Evolutionary conservation across 2,797 vertebrate species (phyloP).

Genomic region (Neosilurus mollespiculum): DNA sequence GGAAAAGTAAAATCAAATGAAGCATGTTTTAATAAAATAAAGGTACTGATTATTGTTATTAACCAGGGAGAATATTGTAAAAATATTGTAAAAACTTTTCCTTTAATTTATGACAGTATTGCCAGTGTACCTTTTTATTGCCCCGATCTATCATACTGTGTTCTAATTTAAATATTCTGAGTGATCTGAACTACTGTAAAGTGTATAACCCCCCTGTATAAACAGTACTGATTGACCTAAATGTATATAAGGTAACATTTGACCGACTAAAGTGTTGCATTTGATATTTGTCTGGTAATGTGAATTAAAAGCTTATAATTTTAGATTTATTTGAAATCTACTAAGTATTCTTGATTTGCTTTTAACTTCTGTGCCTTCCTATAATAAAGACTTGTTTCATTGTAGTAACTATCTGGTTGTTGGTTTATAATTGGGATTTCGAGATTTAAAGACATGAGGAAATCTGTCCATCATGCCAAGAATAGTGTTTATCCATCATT

Average conservation of each 20-base stretch:
- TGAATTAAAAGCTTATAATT: conserved; percentile 44
- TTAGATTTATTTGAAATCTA: conserved; percentile 51
- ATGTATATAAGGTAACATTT: background rate
- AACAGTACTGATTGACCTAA: conserved; percentile 36
- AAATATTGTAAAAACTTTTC: background rate
- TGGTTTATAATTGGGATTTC: background rate
- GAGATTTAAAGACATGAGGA: background rate
- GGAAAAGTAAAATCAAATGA: background rate
- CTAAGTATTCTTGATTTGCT: conserved; percentile 27
- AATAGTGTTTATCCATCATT: background rate
- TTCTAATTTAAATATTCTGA: background rate
- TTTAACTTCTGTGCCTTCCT: conserved; percentile 76
- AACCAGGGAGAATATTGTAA: background rate
- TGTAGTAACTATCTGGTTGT: background rate
- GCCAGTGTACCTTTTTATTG: background rate
- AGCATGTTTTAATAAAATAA: background rate
- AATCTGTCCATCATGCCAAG: background rate
- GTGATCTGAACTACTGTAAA: conserved; percentile 30
- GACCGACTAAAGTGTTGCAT: conserved; percentile 14
- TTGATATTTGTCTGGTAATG: conserved; percentile 47
- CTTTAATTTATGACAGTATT: background rate
- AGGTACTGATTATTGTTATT: background rate
- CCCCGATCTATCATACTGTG: background rate
- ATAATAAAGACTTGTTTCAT: conserved; percentile 65
- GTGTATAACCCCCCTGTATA: conserved; percentile 19